A percentile compares a stretch with the other conserved stretches of the same genome.
These are phyloP conservation scores for Neoniphon sammara DNA, from an alignment of 2,797 vertebrate species.

Conservation along the genomic window DNA sequence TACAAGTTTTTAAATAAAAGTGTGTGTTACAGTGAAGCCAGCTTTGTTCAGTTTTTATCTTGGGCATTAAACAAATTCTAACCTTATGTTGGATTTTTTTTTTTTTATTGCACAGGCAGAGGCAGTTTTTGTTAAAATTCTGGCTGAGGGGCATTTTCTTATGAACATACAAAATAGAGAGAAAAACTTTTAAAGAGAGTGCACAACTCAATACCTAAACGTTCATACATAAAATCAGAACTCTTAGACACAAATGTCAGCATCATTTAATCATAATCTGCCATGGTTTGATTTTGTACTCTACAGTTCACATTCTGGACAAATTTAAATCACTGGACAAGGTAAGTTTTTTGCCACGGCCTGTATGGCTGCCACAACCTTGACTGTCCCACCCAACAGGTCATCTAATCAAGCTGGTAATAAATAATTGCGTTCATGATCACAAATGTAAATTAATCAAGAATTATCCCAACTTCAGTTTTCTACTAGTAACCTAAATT, in stretches of 20 bases:
- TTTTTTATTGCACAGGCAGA: neutral
- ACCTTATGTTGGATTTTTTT: neutral
- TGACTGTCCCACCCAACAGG: no score
- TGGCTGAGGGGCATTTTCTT: no score
- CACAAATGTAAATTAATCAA: no score
- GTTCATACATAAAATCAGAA: neutral
- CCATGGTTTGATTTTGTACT: neutral
- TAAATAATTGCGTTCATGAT: no score
- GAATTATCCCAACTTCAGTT: no score
- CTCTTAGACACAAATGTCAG: neutral
- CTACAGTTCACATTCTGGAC: no score
- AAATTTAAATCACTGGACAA: no score
- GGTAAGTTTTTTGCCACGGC: no score
- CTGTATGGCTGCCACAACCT: no score
- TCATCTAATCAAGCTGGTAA: no score
- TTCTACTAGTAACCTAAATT: neutral
- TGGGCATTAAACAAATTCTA: slow-evolving; percentile 2
- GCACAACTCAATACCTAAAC: neutral
- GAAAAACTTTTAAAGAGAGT: no score
- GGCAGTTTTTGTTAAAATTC: neutral
- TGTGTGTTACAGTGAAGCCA: slow-evolving; percentile 10
- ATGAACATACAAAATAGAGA: no score
- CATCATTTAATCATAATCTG: neutral
- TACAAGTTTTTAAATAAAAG: slow-evolving; percentile 28
- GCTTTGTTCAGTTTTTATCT: neutral